Evolutionary conservation across 2,113 vertebrate species (phyloP).

Genomic region (Physeter macrocephalus): DNA sequence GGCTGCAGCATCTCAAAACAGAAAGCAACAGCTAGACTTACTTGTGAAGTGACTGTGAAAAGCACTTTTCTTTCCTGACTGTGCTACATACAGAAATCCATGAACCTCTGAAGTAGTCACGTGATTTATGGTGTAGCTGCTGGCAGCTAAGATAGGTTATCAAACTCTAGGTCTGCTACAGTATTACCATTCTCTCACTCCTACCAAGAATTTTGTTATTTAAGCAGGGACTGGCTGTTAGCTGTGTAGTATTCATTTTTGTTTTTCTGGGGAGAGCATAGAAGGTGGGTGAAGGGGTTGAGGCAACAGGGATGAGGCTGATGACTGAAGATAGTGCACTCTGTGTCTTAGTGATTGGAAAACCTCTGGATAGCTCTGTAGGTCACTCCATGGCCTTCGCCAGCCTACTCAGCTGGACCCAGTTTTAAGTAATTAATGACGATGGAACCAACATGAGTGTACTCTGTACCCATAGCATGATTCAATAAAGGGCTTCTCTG

Average conservation of each 20-base stretch:
- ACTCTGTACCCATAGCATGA: background rate
- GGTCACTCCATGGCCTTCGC: background rate
- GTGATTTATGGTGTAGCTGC: background rate
- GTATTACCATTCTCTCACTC: background rate
- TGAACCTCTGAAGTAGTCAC: background rate
- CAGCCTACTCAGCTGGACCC: background rate
- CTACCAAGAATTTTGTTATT: background rate
- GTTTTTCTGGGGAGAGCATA: background rate
- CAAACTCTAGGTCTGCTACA: background rate
- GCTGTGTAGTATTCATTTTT: background rate
- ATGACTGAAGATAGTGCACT: background rate
- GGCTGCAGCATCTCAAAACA: background rate
- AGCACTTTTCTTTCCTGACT: background rate
- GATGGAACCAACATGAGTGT: background rate
- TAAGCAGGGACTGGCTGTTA: background rate
- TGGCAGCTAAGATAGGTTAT: background rate
- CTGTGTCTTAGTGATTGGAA: background rate
- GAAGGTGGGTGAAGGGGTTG: accelerated
- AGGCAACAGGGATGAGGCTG: background rate
- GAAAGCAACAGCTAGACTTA: background rate
- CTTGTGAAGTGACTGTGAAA: background rate
- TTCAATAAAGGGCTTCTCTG: background rate
- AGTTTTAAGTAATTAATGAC: background rate
- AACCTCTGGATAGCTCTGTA: background rate
- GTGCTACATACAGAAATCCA: background rate